These are phyloP conservation scores for Ctenopoma kingsleyae DNA, from an alignment of 2,797 vertebrate species.

Conservation along the genomic window DNA sequence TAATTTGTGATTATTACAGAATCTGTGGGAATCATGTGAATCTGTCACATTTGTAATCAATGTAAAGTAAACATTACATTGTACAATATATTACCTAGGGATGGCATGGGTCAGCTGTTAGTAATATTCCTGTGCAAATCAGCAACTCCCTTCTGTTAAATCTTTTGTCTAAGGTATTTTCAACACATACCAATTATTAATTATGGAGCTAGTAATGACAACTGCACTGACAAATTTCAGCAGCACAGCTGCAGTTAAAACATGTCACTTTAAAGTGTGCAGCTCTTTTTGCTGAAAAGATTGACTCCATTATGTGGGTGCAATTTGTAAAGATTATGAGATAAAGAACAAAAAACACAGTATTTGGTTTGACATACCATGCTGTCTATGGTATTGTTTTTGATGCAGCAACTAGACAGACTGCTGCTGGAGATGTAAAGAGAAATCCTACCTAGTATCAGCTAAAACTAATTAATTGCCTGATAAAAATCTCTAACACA, in stretches of 20 bases:
- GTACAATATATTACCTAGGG: neutral
- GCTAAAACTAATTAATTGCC: no score
- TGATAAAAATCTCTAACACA: no score
- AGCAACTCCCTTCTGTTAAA: neutral
- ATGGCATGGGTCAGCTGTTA: neutral
- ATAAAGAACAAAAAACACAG: neutral
- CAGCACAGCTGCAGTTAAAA: neutral
- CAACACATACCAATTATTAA: no score
- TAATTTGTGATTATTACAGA: conserved; percentile 18
- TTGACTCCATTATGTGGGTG: neutral
- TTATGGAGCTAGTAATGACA: no score
- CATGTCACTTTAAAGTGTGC: neutral
- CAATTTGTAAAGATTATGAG: neutral
- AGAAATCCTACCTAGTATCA: no score
- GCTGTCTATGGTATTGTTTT: no score
- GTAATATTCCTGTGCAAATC: neutral
- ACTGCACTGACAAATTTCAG: neutral
- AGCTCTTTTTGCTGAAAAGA: neutral
- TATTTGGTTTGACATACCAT: no score
- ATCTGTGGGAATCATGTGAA: neutral
- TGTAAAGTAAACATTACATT: neutral
- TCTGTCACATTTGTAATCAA: neutral
- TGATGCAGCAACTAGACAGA: no score
- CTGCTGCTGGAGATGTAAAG: no score
- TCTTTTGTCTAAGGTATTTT: neutral